Evolutionary conservation across 2,797 vertebrate species (phyloP).

Genomic region (Schizothorax lantsangensis): DNA sequence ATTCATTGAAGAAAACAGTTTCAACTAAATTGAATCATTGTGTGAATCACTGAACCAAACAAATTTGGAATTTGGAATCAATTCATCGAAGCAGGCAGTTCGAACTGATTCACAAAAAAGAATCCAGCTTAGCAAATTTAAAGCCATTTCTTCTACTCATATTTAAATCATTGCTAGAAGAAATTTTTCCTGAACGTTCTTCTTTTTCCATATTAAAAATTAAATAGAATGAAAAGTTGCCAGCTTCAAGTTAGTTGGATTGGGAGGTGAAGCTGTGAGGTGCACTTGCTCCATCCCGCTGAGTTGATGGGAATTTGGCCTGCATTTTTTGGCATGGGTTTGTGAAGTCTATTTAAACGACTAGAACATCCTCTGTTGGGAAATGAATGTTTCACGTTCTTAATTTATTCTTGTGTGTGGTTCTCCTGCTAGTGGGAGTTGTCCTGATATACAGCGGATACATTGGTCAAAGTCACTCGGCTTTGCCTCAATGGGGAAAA

Average conservation of each 20-base stretch:
- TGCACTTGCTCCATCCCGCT: background rate
- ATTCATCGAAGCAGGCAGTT: background rate
- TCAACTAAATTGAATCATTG: background rate
- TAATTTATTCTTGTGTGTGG: constrained; percentile 70
- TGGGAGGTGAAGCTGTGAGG: background rate
- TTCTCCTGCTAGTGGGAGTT: constrained; percentile 49
- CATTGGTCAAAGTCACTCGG: constrained; percentile 76
- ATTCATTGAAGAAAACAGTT: background rate
- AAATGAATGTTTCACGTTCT: constrained; percentile 70
- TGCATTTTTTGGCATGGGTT: constrained; percentile 10
- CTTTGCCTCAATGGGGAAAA: constrained; percentile 68
- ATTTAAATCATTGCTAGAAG: background rate
- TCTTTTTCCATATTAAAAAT: background rate
- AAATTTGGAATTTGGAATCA: background rate
- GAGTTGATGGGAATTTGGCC: constrained; percentile 7
- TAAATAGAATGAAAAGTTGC: background rate
- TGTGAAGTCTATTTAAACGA: constrained; percentile 47
- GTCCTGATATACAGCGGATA: constrained; percentile 57
- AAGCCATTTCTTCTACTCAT: background rate
- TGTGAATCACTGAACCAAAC: background rate
- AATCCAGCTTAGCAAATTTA: background rate
- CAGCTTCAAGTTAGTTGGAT: background rate
- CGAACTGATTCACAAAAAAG: background rate
- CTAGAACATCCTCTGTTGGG: constrained; percentile 64
- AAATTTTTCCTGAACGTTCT: background rate